Evolutionary conservation across 2,113 vertebrate genomes (phyloP).

Genomic region (Gymnocephalus cernua): DNA sequence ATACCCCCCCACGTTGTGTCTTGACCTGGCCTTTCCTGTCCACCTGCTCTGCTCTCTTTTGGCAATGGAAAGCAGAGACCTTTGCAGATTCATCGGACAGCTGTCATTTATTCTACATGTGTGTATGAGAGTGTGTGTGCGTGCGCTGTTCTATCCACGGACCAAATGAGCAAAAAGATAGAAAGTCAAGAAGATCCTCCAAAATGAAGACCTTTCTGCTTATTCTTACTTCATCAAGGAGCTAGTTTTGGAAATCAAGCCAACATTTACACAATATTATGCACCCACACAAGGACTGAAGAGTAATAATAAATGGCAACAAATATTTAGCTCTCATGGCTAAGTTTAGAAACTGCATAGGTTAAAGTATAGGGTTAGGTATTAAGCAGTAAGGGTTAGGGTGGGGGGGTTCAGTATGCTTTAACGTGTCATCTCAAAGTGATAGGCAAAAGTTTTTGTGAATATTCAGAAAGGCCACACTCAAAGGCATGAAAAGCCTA

Average conservation of each 20-base stretch:
- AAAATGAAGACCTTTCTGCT: not conserved
- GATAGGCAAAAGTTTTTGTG: not conserved
- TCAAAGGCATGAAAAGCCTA: not conserved
- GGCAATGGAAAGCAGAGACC: conserved; percentile 17
- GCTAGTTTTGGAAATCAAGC: too few relatives aligned
- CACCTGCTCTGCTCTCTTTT: conserved; percentile 32
- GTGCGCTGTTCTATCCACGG: not conserved
- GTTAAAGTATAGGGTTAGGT: too few relatives aligned
- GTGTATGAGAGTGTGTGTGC: not conserved
- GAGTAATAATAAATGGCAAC: too few relatives aligned
- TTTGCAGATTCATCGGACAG: conserved; percentile 27
- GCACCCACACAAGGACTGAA: too few relatives aligned
- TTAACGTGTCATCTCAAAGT: not conserved
- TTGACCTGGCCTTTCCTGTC: conserved; percentile 29
- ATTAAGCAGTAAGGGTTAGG: too few relatives aligned
- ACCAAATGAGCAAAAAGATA: not conserved
- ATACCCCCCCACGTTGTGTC: not conserved
- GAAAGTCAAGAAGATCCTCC: not conserved
- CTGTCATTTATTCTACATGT: conserved; percentile 46
- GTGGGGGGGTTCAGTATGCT: not conserved
- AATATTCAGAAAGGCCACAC: not conserved
- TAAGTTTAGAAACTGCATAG: too few relatives aligned
- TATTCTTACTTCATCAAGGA: not conserved
- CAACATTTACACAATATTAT: too few relatives aligned
- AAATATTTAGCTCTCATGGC: too few relatives aligned